Evolutionary conservation across 2,888 invertebrate species (phyloP), one percentile per base, ranked within the genome.

Genomic region (Epinotia nisella): DNA sequence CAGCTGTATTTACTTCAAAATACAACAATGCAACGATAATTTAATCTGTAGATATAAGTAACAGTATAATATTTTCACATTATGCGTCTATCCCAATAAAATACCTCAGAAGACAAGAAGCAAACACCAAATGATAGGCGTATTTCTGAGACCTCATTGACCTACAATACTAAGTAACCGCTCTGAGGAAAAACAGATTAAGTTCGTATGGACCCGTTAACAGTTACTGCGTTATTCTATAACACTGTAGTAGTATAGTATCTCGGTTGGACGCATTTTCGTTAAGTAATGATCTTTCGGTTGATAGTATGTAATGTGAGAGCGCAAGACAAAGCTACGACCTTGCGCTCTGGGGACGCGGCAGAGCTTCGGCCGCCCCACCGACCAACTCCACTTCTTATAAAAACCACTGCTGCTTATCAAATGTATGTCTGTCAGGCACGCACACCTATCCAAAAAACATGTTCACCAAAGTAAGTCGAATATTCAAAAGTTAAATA

Each of bases 381-480:
- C 82, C 79, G 81, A 75, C 85, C 75, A 41, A 79, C 83, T 80
- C 79, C 81, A 85, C 86, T 88, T 91, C 90, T 91, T 93, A 93
- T 93, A 93, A 93, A 93, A 93, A 89, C 88, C 87, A 90, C 86
- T 78, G 85, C 80, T 82, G 81, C 78, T 86, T 85, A 89, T 88
- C 90, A 86, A 83, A 86, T 85, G 87, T 87, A 90, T 90, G 89
- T 89, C 90, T 90, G 89, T 89, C 90, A 93, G 91, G 91, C 88
- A 90, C 88, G 85, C 86, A 88, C 85, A 81, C 85, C 84, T 83
- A 87, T 84, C 85, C 86, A 85, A 83, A 85, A 85, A 91, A 89
- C 91, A 93, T 93, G 93, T 91, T 92, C 82, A 78, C 89, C 76
- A 91, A 90, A 91, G 93, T 93, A 86, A 92, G 93, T 86, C 75